Evolutionary conservation across 1,140 invertebrate species (phyloP).

Genomic region (Metaphire vulgaris): DNA sequence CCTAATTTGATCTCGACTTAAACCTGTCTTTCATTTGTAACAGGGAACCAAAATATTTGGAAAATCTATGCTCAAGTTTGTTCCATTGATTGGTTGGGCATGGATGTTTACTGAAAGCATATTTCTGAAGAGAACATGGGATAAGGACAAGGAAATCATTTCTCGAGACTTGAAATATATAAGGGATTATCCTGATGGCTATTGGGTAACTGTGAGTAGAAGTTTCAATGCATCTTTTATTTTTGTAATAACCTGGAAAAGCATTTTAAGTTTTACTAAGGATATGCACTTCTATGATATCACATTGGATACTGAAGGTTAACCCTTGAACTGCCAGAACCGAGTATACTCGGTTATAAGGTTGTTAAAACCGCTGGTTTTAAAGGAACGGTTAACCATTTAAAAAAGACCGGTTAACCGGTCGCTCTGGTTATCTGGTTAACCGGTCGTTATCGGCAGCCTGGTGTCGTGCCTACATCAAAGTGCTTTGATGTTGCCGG

Average conservation of each 20-base stretch:
- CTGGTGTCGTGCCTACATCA: too few species aligned
- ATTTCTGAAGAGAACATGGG: slow-evolving; percentile 83
- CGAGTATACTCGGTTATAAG: too few species aligned
- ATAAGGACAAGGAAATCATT: slow-evolving; percentile 77
- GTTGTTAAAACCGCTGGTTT: too few species aligned
- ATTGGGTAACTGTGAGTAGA: slow-evolving; percentile 45
- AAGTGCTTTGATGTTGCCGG: too few species aligned
- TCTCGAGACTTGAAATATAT: slow-evolving; percentile 71
- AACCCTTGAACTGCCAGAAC: too few species aligned
- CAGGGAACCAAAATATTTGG: slow-evolving; percentile 91
- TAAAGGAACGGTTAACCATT: too few species aligned
- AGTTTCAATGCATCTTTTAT: not conserved
- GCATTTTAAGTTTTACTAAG: slow-evolving; percentile 23
- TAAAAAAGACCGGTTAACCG: too few species aligned
- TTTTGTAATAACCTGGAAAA: slow-evolving; percentile 40
- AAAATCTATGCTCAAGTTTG: slow-evolving; percentile 81
- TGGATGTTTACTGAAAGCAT: slow-evolving; percentile 90
- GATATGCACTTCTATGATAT: not conserved
- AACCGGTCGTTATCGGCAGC: too few species aligned
- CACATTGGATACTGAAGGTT: too few species aligned
- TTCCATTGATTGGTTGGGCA: slow-evolving; percentile 89
- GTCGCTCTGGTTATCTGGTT: too few species aligned
- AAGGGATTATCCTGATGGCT: slow-evolving; percentile 62
- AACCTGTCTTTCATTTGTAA: too few species aligned
- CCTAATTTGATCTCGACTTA: too few species aligned